Evolutionary conservation across 1,140 invertebrate genomes (phyloP).

Genomic region (Cydia pomonella): DNA sequence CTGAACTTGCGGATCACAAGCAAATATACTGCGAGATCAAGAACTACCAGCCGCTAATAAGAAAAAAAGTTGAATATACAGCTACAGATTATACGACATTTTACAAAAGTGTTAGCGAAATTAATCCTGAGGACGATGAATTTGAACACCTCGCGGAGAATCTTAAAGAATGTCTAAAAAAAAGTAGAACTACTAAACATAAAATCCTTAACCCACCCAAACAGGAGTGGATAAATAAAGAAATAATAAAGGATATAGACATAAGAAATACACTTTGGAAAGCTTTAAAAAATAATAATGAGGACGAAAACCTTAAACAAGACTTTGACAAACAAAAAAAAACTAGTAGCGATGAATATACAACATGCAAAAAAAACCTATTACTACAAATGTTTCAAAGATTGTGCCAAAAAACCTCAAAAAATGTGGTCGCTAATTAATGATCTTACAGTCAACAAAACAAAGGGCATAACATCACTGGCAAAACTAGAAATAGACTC

Average conservation of each 20-base stretch:
- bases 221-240: slow-evolving; percentile 43
- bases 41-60: neutral
- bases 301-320: slow-evolving; percentile 8
- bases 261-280: slow-evolving; percentile 37
- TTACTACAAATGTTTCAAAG: slow-evolving; percentile 39
- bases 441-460: slow-evolving; percentile 38
- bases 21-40: neutral
- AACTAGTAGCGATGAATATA: slow-evolving; percentile 36
- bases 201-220: slow-evolving; percentile 41
- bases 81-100: neutral
- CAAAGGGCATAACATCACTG: neutral
- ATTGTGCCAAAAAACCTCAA: slow-evolving; percentile 36
- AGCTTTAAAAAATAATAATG: slow-evolving; percentile 34
- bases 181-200: slow-evolving; percentile 37
- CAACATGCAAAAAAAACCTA: slow-evolving; percentile 39
- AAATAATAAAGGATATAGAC: slow-evolving; percentile 39
- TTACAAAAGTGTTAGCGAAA: neutral
- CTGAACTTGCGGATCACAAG: neutral
- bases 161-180: neutral
- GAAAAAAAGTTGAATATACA: neutral
- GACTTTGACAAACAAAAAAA: slow-evolving; percentile 37
- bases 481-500: slow-evolving; percentile 21
- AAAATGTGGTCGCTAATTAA: slow-evolving; percentile 46
- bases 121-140: neutral
- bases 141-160: neutral